A percentile compares a stretch with the other conserved stretches of the same genome.
Conservation (phyloP, 2,113 vertebrate species). For the Ceyx cyanopectus region DNA sequence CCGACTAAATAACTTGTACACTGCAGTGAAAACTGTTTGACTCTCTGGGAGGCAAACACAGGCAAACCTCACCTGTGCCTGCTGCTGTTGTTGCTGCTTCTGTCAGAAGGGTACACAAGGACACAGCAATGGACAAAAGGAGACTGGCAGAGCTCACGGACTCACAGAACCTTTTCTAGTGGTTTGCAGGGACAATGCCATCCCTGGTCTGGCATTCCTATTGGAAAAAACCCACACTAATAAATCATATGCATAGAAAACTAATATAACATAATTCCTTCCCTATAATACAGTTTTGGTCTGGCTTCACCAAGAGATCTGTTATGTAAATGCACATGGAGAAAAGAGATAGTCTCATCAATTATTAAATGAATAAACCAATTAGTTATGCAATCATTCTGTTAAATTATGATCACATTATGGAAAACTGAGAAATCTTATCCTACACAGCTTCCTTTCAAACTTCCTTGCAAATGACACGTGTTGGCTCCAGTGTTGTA, state of each 20-base stretch:
- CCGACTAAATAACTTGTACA: neutral
- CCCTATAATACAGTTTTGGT: neutral
- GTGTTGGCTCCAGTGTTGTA: neutral
- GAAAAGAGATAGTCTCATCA: neutral
- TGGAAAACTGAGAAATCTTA: constrained; percentile 1
- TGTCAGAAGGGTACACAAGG: neutral
- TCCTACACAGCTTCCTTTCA: neutral
- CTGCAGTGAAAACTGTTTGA: neutral
- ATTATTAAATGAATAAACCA: neutral
- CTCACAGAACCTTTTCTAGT: neutral
- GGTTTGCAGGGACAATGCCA: neutral
- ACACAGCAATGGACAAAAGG: neutral
- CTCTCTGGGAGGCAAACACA: neutral
- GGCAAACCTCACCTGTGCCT: neutral
- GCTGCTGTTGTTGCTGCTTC: neutral
- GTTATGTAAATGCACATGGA: neutral
- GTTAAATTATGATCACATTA: neutral
- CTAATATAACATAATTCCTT: neutral
- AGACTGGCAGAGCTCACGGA: neutral
- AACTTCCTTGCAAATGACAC: neutral
- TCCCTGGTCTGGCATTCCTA: neutral
- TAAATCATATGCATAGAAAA: neutral
- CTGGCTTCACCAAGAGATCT: neutral
- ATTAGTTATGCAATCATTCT: neutral
- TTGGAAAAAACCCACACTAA: neutral